Percentiles rank a stretch among this genome's conserved stretches.
Conservation (phyloP, 1,140 invertebrate genomes). For the Drosophila takahashii region DNA sequence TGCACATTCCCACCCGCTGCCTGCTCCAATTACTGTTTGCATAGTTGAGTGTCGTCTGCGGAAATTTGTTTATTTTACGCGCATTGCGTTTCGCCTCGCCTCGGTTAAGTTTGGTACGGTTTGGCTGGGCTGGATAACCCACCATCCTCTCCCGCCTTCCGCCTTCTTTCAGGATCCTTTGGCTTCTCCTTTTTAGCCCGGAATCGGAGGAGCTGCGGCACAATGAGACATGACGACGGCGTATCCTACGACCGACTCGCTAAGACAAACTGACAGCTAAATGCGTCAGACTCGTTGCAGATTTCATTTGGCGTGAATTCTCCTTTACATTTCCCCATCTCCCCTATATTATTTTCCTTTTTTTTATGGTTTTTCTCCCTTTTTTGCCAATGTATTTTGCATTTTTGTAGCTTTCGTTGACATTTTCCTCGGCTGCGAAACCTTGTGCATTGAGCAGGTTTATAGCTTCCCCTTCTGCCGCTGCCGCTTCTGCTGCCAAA, state of each 20-base stretch:
- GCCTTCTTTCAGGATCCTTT: conserved; percentile 22
- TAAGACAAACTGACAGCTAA: conserved; percentile 79
- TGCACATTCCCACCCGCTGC: conserved; percentile 13
- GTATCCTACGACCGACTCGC: conserved; percentile 45
- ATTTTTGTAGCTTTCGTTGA: conserved; percentile 50
- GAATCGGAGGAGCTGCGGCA: conserved; percentile 15
- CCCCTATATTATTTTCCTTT: neutral
- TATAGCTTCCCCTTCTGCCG: conserved; percentile 31
- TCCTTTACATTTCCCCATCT: conserved; percentile 7
- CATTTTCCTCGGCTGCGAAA: conserved; percentile 18
- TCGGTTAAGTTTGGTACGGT: conserved; percentile 25
- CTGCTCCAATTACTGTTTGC: conserved; percentile 80
- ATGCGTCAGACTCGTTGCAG: conserved; percentile 74
- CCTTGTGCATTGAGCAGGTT: conserved; percentile 41
- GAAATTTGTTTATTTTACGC: conserved; percentile 83
- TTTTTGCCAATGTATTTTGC: conserved; percentile 50
- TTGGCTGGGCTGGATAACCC: conserved; percentile 29
- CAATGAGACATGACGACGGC: conserved; percentile 40
- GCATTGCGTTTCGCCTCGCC: conserved; percentile 68
- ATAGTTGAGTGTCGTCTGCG: conserved; percentile 80
- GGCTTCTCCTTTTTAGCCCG: conserved; percentile 46
- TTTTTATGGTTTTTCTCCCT: conserved; percentile 47
- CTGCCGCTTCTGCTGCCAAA: conserved; percentile 1
- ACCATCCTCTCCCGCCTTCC: neutral
- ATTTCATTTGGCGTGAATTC: conserved; percentile 76